A percentile compares a stretch with the other conserved stretches of the same genome.
Evolutionary conservation across 2,797 vertebrate species (phyloP).

Genomic region (Danio kyathit): DNA sequence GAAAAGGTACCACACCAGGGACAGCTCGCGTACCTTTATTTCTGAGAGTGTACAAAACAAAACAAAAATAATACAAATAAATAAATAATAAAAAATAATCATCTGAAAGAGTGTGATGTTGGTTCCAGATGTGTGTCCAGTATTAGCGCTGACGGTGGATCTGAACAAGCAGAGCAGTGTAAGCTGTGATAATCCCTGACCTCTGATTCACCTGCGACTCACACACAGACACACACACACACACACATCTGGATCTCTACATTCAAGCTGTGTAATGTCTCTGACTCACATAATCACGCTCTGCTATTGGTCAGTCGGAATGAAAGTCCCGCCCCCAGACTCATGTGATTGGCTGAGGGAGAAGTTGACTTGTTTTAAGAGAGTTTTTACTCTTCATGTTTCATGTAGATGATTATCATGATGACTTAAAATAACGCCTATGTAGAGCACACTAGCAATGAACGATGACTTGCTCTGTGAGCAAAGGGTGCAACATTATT

Average conservation of each 20-base stretch:
- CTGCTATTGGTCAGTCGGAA: background rate
- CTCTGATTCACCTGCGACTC: conserved; percentile 41
- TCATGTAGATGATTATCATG: too few species aligned
- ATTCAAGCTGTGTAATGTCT: background rate
- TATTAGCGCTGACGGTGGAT: conserved; percentile 58
- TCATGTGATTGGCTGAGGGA: background rate
- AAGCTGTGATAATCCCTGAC: conserved; percentile 71
- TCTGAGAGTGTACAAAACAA: too few species aligned
- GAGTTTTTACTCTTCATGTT: too few species aligned
- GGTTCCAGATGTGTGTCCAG: background rate
- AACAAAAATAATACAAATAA: too few species aligned
- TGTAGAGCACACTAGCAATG: background rate
- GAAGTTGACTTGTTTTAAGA: too few species aligned
- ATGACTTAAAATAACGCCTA: background rate
- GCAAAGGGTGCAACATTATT: too few species aligned
- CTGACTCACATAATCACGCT: background rate
- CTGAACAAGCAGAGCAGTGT: conserved; percentile 51
- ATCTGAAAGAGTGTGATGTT: too few species aligned
- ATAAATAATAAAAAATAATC: too few species aligned
- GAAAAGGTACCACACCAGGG: too few species aligned
- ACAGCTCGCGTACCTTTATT: too few species aligned
- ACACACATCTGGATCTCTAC: too few species aligned
- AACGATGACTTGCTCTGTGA: too few species aligned
- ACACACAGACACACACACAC: background rate
- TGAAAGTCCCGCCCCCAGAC: background rate